Base-by-base conservation (phyloP, 2,888 invertebrate genomes). In the Pinctada fucata region DNA sequence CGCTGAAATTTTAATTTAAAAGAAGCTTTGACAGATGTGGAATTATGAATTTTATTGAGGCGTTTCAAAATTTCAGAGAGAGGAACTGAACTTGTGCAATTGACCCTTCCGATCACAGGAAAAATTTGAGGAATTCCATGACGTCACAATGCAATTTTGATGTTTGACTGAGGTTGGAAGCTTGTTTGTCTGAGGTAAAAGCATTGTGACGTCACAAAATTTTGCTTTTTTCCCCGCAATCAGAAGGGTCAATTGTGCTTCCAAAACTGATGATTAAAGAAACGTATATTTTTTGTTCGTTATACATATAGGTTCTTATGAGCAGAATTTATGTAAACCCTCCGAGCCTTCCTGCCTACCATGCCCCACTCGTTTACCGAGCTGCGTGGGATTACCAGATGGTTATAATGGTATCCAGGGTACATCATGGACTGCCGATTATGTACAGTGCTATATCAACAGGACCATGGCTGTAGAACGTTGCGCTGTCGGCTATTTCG, bases 381-480 rank as follows among this genome's bases (percentile, higher is more conserved):
- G 86, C 71, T 86, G 86, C 80, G 80, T 83, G 16, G 85, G 85
- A 2, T 66, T 84, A 10, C 78, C 81, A 6, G 81, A 86, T 70
- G 85, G 86, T 2, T 16, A 77, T 49, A 72, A 82, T 66, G 75
- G 66, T 4, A 72, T 84, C 31, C 78, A 78, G 1, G 82, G 83
- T 10, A 75, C 73, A 31, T 77, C 79, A n/a, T 86, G 83, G 75
- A 80, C 83, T 5, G 73, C 78, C 8, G 77, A 66, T 8, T 86
- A 86, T 68, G 63, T 84, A 3, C 75, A 78, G 10, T 86, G 86
- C 69, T 82, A 80, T 66, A 76, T 78, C 2, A 86, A 86, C 75
- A 75, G 86, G 58, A 86, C 86, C 0, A 75, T 80, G 6, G 75
- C 51, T 47, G 81, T 84, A 3, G 79, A 81, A 50, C 75, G 78